Conservation (phyloP, 2,888 invertebrate genomes). For the Halocaridina rubra region DNA sequence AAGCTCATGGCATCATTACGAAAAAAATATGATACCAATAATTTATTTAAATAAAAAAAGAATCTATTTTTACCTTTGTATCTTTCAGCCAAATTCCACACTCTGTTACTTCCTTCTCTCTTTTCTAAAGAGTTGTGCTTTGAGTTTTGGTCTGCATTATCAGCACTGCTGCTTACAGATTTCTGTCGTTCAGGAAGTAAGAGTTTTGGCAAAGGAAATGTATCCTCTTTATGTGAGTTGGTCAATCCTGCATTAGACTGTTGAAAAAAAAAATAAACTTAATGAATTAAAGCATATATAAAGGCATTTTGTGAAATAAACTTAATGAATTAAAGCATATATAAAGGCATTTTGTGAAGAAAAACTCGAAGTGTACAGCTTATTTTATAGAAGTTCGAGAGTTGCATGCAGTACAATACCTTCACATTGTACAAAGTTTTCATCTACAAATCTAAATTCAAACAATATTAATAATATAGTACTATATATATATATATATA, state of each 20-base stretch:
- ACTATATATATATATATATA: slow-evolving; percentile 9
- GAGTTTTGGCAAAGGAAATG: neutral
- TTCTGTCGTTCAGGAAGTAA: too few species aligned
- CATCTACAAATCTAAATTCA: too few species aligned
- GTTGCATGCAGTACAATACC: too few species aligned
- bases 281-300: neutral
- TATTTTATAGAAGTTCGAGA: too few species aligned
- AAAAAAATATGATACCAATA: too few species aligned
- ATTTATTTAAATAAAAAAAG: too few species aligned
- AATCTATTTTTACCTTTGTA: slow-evolving; percentile 59
- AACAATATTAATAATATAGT: neutral
- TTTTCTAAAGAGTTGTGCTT: neutral
- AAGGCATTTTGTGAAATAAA: neutral
- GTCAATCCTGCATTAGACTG: neutral
- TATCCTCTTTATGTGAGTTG: neutral
- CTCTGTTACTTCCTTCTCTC: slow-evolving; percentile 23
- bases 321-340: neutral
- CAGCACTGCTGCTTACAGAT: too few species aligned
- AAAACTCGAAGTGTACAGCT: neutral
- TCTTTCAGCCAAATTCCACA: slow-evolving; percentile 43
- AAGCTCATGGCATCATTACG: too few species aligned
- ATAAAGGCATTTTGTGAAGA: neutral
- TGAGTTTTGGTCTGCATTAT: too few species aligned
- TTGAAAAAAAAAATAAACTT: neutral
- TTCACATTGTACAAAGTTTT: too few species aligned